Evolutionary conservation across 2,113 vertebrate species (phyloP), one percentile per base, ranked within the genome.

Genomic region (Lophotis ruficrista): DNA sequence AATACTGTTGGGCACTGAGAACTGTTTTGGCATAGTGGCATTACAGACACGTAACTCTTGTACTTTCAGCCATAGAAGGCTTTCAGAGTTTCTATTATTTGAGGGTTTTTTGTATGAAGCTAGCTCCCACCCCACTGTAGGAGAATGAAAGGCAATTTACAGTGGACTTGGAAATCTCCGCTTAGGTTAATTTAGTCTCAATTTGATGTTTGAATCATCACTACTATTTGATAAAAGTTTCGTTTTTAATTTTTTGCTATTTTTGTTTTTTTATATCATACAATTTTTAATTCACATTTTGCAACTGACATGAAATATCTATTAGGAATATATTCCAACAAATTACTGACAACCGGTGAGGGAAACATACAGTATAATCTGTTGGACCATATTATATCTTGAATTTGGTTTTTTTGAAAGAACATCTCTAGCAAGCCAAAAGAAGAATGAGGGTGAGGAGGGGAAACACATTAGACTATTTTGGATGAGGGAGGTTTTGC

Each of bases 1-100:
- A 57, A 37, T 45, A 33, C 37, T 48, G 6, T 5, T 84, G 21
- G 20, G 1, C 31, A 68, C 45, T 79, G 14, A 4, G 6, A 81
- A 15, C 27, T 79, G 14, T 65, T 43, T 27, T 25, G 24, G 15
- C 5, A 17, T 22, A 8, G n/a, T 60, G 69, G 25, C 1, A 0
- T n/a, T 73, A 17, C 5, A 31, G 17, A 60, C 30, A 3, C 0
- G 0, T 25, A 51, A 57, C 15, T 53, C 7, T 1, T 3, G 6
- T 72, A 30, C 31, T 78, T 64, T 43, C 58, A 50, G 41, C 31
- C 64, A 16, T 8, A 23, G 27, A 35, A 68, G 11, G 7, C 30
- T 60, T 58, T 66, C 50, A 31, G 64, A 19, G 45, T 20, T 20
- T 72, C 33, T 61, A 23, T 7, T 77, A 4, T 53, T 71, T 43